Percentiles rank a stretch among this genome's conserved stretches.
These are phyloP conservation scores for Eulacestoma nigropectus DNA, from an alignment of 2,113 vertebrate genomes.

Conservation along the genomic window DNA sequence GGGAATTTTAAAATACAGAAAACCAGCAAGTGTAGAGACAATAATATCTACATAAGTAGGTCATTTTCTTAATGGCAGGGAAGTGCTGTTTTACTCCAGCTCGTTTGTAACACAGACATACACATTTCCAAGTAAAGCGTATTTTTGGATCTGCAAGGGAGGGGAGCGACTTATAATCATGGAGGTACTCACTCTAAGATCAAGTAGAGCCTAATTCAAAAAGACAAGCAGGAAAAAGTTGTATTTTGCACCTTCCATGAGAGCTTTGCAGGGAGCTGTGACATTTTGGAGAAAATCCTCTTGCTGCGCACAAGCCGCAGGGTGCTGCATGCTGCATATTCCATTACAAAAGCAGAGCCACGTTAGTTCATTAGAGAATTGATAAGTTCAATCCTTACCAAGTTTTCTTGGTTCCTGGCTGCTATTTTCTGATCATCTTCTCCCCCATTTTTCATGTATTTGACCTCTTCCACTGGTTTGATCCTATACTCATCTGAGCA, in stretches of 20 bases:
- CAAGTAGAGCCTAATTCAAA: slow-evolving; percentile 37
- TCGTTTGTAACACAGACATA: background rate
- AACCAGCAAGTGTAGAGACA: background rate
- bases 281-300: slow-evolving; percentile 39
- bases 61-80: background rate
- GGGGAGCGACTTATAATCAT: background rate
- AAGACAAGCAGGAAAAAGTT: slow-evolving; percentile 50
- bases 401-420: slow-evolving; percentile 81
- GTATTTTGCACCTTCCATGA: background rate
- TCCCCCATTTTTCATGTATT: slow-evolving; percentile 82
- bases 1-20: background rate
- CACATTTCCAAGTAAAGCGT: background rate
- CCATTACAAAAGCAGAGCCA: slow-evolving; percentile 39
- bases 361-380: slow-evolving; percentile 24
- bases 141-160: background rate
- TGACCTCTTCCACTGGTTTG: slow-evolving; percentile 95
- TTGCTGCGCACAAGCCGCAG: background rate
- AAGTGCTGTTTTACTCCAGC: background rate
- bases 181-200: slow-evolving; percentile 13
- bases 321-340: background rate
- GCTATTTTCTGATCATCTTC: slow-evolving; percentile 81
- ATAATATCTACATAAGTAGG: background rate
- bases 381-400: slow-evolving; percentile 71
- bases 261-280: slow-evolving; percentile 36
- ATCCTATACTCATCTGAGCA: slow-evolving; percentile 93